Conservation (phyloP, 2,797 vertebrate genomes). For the Thalassophryne amazonica region DNA sequence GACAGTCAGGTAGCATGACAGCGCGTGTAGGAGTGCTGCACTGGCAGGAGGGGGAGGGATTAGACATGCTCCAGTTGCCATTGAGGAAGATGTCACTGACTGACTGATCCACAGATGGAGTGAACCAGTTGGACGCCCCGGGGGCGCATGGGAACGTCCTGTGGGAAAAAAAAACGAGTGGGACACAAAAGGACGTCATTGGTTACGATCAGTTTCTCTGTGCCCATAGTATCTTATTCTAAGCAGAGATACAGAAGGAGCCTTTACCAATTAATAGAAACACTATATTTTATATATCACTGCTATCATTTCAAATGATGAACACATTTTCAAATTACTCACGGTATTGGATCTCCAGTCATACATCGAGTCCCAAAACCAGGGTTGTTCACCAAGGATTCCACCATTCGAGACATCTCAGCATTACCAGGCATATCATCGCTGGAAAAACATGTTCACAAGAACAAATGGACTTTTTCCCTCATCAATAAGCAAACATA, state of each 20-base stretch:
- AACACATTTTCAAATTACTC: constrained; percentile 71
- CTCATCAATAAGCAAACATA: too few relatives aligned
- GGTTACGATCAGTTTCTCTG: not conserved
- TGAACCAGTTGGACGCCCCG: constrained; percentile 80
- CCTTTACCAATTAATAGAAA: too few relatives aligned
- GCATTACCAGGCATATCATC: constrained; percentile 82
- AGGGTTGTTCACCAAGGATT: constrained; percentile 84
- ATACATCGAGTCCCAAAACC: constrained; percentile 97
- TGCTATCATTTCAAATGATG: too few relatives aligned
- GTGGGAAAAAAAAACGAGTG: constrained; percentile 4
- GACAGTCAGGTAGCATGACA: constrained; percentile 91
- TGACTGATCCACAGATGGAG: constrained; percentile 77
- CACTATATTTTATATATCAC: too few relatives aligned
- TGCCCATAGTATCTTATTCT: not conserved
- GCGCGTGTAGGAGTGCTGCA: constrained; percentile 86
- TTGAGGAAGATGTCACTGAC: constrained; percentile 83
- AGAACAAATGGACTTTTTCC: too few relatives aligned
- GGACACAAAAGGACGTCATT: not conserved
- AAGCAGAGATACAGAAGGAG: too few relatives aligned
- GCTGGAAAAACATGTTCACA: too few relatives aligned
- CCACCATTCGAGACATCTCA: constrained; percentile 80
- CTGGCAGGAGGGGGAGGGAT: constrained; percentile 90
- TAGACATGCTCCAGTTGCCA: constrained; percentile 92
- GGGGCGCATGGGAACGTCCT: constrained; percentile 72
- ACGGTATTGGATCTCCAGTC: constrained; percentile 87